These are phyloP conservation scores for Siniperca obscura DNA, from an alignment of 2,797 vertebrate species.

Conservation along the genomic window DNA sequence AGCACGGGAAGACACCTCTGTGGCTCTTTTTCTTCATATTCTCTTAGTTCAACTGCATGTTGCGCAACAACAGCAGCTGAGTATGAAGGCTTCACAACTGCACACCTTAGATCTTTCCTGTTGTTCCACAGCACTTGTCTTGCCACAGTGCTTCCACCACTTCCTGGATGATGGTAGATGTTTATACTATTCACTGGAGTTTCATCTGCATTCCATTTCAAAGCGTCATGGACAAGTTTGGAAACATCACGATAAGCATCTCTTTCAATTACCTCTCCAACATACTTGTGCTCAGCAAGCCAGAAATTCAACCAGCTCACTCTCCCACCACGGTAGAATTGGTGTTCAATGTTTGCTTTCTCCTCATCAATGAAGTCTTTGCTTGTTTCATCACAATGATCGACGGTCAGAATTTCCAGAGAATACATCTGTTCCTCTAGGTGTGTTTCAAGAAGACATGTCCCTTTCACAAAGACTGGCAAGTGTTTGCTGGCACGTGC, in stretches of 20 bases:
- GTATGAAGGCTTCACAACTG: constrained; percentile 82
- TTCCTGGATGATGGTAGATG: constrained; percentile 90
- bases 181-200: constrained; percentile 80
- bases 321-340: constrained; percentile 86
- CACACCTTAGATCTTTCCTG: constrained; percentile 85
- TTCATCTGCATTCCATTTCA: constrained; percentile 59
- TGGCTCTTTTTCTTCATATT: constrained; percentile 86
- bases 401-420: constrained; percentile 85
- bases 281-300: constrained; percentile 76
- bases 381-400: constrained; percentile 85
- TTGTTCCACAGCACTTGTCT: constrained; percentile 89
- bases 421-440: constrained; percentile 86
- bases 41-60: constrained; percentile 84
- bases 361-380: constrained; percentile 69
- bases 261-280: constrained; percentile 80
- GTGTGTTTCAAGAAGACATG: constrained; percentile 77
- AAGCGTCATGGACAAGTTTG: constrained; percentile 71
- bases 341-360: constrained; percentile 78
- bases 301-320: constrained; percentile 82
- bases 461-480: constrained; percentile 79
- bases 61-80: constrained; percentile 73
- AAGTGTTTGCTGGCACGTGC: constrained; percentile 72
- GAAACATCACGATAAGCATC: constrained; percentile 77
- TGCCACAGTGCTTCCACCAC: constrained; percentile 90
- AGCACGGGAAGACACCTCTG: constrained; percentile 84